Percentiles rank a stretch among this genome's conserved stretches.
Conservation (phyloP, 64 coral and sea anemone species). For the Pocillopora damicornis region DNA sequence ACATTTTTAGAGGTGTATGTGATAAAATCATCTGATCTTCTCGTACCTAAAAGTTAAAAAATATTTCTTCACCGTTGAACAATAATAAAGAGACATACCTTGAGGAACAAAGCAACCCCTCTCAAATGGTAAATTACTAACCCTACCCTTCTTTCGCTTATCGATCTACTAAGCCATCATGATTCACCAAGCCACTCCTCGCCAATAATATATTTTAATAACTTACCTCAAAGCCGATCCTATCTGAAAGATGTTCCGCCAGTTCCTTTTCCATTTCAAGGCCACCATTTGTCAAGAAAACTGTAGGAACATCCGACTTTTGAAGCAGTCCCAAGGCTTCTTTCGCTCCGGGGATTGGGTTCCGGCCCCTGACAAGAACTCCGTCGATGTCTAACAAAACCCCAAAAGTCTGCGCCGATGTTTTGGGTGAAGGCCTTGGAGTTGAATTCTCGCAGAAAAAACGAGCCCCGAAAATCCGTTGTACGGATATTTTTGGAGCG, state of each 20-base stretch:
- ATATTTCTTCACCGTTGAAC: neutral
- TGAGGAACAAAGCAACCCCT: no score
- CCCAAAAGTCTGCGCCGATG: slow-evolving; percentile 29
- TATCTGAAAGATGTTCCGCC: slow-evolving; percentile 61
- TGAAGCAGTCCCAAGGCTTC: slow-evolving; percentile 53
- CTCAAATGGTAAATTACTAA: no score
- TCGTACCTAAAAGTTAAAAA: slow-evolving; percentile 37
- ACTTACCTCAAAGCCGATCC: slow-evolving; percentile 64
- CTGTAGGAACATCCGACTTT: slow-evolving; percentile 42
- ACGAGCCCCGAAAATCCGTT: neutral
- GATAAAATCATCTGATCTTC: slow-evolving; percentile 75
- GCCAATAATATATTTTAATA: neutral
- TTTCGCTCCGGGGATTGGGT: slow-evolving; percentile 59
- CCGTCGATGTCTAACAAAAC: slow-evolving; percentile 83
- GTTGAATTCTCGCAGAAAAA: slow-evolving; percentile 8
- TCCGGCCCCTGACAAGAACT: slow-evolving; percentile 65
- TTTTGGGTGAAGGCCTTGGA: slow-evolving; percentile 24
- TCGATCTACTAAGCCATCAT: no score
- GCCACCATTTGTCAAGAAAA: slow-evolving; percentile 78
- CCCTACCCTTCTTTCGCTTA: no score
- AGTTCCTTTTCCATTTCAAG: slow-evolving; percentile 61
- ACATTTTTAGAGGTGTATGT: slow-evolving; percentile 74
- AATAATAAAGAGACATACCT: no score
- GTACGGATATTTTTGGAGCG: neutral
- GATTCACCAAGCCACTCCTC: neutral